Evolutionary conservation across 2,113 vertebrate genomes (phyloP), one percentile per base, ranked within the genome.

Genomic region (Caranx melampygus): DNA sequence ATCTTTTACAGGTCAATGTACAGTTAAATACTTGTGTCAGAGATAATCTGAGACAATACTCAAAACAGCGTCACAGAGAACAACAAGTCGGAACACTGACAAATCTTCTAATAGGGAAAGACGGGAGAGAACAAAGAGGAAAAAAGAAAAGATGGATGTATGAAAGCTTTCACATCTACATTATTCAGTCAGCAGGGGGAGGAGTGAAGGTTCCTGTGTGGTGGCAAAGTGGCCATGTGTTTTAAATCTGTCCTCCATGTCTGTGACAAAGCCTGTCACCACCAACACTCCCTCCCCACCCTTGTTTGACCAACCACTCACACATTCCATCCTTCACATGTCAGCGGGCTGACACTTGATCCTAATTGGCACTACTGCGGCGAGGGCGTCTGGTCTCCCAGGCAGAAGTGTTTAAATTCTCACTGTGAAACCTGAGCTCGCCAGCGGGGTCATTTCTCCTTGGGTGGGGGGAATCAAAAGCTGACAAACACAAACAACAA

Each of bases 271-370:
- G 66, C 60, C 85, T 91, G 83, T 93, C 90, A 93, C 69, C 89
- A 73, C 89, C 72, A 40, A 75, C 88, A 84, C 77, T 62, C 64
- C 73, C 82, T 88, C 82, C 81, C 69, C 45, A 66, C 72, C 84
- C 89, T 62, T 61, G 83, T 88, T 79, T 79, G 78, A 84, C 87
- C 84, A 60, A 76, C 73, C 84, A 54, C 86, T 87, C 55, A 14
- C 83, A 86, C 89, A 92, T 92, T 92, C 88, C 88, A 81, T 87
- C 91, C 90, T 91, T 92, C 90, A 91, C 90, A 80, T 93, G 94
- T 94, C 93, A 94, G 64, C 90, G 3, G 78, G 8, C 73, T 60
- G 92, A 94, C 91, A 94, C 89, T 75, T 65, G 92, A 94, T 90
- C 91, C 92, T 94, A 94, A 94, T 93, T 93, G 93, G 90, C 77